These are phyloP conservation scores for Melanostigma gelatinosum DNA, from an alignment of 2,113 vertebrate genomes.

Conservation along the genomic window DNA sequence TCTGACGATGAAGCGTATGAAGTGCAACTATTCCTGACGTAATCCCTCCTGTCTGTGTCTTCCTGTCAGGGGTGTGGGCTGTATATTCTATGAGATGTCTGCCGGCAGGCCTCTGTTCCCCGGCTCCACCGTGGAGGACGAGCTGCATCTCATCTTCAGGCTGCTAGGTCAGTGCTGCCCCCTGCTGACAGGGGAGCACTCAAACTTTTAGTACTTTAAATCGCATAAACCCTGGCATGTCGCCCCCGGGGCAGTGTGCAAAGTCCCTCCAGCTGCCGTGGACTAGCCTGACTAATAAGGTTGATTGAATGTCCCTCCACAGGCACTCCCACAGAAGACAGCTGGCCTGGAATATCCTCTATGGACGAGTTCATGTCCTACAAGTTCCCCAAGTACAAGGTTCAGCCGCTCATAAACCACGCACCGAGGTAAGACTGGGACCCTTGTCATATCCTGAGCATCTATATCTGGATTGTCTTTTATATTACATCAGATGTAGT, in stretches of 20 bases:
- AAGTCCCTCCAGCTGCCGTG: slow-evolving; percentile 58
- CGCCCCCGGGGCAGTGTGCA: slow-evolving; percentile 39
- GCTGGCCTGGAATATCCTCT: slow-evolving; percentile 92
- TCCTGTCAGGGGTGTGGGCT: slow-evolving; percentile 91
- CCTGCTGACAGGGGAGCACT: slow-evolving; percentile 53
- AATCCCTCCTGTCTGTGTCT: slow-evolving; percentile 12
- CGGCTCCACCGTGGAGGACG: slow-evolving; percentile 95
- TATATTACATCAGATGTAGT: not conserved
- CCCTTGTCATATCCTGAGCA: not conserved
- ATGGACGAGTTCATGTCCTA: slow-evolving; percentile 95
- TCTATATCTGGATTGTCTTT: not conserved
- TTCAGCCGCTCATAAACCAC: slow-evolving; percentile 93
- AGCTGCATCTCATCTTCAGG: slow-evolving; percentile 96
- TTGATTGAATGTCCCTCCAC: slow-evolving; percentile 59
- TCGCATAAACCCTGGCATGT: slow-evolving; percentile 63
- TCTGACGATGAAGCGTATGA: not conserved
- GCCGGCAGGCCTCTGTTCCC: slow-evolving; percentile 96
- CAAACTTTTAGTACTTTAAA: slow-evolving; percentile 46
- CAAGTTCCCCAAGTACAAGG: slow-evolving; percentile 94
- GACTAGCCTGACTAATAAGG: slow-evolving; percentile 33
- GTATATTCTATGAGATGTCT: slow-evolving; percentile 98
- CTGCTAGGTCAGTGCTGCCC: slow-evolving; percentile 89
- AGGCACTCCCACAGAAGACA: slow-evolving; percentile 95
- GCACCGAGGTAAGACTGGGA: slow-evolving; percentile 90
- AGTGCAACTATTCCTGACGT: not conserved